Base-by-base conservation (phyloP, 2,888 invertebrate genomes). In the Hartigia nigra region DNA sequence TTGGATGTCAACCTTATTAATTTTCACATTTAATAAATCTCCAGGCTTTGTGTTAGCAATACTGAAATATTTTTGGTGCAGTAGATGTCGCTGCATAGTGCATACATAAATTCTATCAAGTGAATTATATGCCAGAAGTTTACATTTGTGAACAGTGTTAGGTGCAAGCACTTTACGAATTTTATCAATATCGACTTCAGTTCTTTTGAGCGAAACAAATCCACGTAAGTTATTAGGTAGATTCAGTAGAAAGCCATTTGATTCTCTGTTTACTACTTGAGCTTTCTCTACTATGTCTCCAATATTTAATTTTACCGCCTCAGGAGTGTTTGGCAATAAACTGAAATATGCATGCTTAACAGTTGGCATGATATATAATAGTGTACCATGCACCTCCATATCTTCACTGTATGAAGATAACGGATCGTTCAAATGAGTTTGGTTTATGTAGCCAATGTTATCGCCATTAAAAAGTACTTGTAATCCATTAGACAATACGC, bases 261-360 rank as follows among this genome's bases (percentile, higher is more conserved):
- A 88, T 32, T 92, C 92, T 74, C 91, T 85, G 69, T 90, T 92
- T 34, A 91, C 84, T 23, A 94, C 94, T 89, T 92, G 93, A 0
- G 95, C 95, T 0, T 93, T 92, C 4, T 94, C 92, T 4, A 95
- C 88, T 39, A 95, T 92, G 34, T 94, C 93, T 2, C 95, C 96
- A 3, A 92, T 91, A 70, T 92, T 91, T 2, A 93, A 88, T 34
- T 82, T 88, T 85, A 92, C 92, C 1, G 88, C 83, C 1, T 87
- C 86, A 11, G 81, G 75, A 76, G 87, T 85, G 74, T 87, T 80
- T 1, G 84, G 55, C 4, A 90, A 78, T 88, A 94, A 92, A 1
- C 94, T 94, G 76, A 96, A 92, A 88, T 95, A 95, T 0, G 94
- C 94, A 1, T 95, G 93, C 89, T 96, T 96, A 0, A 95, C 93